Conservation (phyloP, 2,113 vertebrate genomes). For the Bucco capensis region DNA sequence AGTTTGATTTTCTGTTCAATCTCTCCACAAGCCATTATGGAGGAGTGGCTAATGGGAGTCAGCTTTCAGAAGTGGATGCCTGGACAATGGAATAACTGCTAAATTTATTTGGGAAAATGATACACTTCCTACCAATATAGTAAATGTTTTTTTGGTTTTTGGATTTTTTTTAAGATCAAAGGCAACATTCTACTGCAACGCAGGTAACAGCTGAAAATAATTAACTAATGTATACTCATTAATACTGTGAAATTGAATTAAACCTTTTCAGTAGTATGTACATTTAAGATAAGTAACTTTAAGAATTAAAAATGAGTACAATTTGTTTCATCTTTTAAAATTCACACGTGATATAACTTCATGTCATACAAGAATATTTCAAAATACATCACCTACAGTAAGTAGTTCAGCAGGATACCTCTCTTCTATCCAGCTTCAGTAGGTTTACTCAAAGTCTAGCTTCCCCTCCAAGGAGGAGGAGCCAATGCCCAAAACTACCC, state of each 20-base stretch:
- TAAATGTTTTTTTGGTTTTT: not conserved
- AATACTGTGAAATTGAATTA: not conserved
- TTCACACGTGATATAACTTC: not conserved
- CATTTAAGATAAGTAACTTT: not conserved
- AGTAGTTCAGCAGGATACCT: not conserved
- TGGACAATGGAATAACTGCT: not conserved
- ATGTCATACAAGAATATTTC: not conserved
- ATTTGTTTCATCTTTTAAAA: not conserved
- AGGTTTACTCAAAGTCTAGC: not conserved
- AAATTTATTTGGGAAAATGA: slow-evolving; percentile 30
- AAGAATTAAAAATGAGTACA: not conserved
- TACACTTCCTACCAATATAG: not conserved
- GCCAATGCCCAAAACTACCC: not conserved
- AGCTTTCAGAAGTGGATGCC: slow-evolving; percentile 32
- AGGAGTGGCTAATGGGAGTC: slow-evolving; percentile 58
- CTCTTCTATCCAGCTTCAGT: not conserved
- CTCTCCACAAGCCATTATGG: slow-evolving; percentile 75
- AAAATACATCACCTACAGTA: not conserved
- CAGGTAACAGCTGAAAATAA: not conserved
- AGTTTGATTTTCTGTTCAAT: slow-evolving; percentile 88
- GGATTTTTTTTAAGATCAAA: not conserved
- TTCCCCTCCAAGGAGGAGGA: not conserved
- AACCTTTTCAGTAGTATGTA: not conserved
- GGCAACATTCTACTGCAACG: not conserved
- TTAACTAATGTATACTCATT: not conserved